A percentile compares a stretch with the other conserved stretches of the same genome.
phyloP scores from a whole-genome alignment of 2,113 vertebrate species.

The Takifugu flavidus region DNA sequence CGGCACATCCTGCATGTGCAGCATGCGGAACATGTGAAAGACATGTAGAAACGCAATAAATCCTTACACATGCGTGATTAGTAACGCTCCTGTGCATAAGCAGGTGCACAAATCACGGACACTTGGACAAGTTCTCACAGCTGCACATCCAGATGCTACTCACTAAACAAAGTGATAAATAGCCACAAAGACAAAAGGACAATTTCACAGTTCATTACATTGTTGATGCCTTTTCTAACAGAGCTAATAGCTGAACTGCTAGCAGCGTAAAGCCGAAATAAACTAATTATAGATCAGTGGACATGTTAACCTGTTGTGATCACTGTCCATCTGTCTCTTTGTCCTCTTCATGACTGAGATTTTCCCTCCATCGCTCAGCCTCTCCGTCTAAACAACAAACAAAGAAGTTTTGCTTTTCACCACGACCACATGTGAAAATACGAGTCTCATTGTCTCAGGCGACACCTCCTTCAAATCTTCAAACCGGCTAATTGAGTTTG shows the following conservation, averaged over 20 bases:
- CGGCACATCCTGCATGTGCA: constrained; percentile 3
- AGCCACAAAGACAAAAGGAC: too few species aligned
- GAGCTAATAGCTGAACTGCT: too few species aligned
- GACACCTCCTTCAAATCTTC: constrained; percentile 58
- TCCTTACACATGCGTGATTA: background rate
- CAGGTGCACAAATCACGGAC: background rate
- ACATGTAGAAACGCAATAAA: background rate
- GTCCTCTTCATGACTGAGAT: background rate
- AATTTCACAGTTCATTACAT: too few species aligned
- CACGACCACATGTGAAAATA: constrained; percentile 46
- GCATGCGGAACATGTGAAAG: background rate
- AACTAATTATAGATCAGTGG: too few species aligned
- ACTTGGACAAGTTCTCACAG: too few species aligned
- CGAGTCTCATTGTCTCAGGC: constrained; percentile 38
- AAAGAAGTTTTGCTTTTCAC: constrained; percentile 29
- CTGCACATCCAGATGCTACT: too few species aligned
- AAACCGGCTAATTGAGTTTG: constrained; percentile 65
- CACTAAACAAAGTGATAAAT: too few species aligned
- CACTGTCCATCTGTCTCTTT: background rate
- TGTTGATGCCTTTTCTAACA: too few species aligned
- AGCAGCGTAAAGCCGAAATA: too few species aligned
- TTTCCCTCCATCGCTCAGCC: constrained; percentile 11
- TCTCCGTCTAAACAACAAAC: constrained; percentile 37
- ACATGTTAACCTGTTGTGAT: background rate
- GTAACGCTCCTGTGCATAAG: background rate